Base-by-base conservation (phyloP, 2,797 vertebrate species). In the Chiropotes sagulatus region DNA sequence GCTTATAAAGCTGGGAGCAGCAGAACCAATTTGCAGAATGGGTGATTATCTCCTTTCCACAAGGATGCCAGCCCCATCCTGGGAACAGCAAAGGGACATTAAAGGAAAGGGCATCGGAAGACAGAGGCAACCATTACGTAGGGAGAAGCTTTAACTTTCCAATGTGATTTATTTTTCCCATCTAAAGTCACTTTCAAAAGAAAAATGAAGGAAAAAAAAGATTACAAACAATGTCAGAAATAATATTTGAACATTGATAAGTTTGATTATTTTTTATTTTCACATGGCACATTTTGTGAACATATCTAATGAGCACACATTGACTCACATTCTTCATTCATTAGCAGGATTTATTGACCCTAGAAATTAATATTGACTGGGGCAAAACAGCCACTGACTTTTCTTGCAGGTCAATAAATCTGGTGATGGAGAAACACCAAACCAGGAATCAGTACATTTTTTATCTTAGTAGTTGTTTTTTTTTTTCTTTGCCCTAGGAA, bases 281-380 rank as follows among this genome's bases (percentile, higher is more conserved):
- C 57, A 86, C 80, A 14, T 88, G 88, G 72, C 75, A 61, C 39
- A 96, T 97, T 97, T 95, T 81, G 41, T 94, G 94, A 96, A 88
- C 95, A 97, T 96, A 79, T 96, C 82, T 98, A 97, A 96, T 96
- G 84, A 97, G 95, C 54, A 79, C 78, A 82, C 50, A 90, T 81
- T 75, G 95, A 89, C 96, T 97, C 82, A 70, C 80, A 96, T 93
- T 96, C 88, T 89, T 30, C 75, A 94, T 87, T 98, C 96, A 97
- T 98, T 97, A 98, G 95, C 64, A 97, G 91, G 95, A 98, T 98
- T 98, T 97, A 98, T 97, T 97, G 97, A 96, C 83, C 72, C 86
- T 95, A 97, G 96, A 96, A 97, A 97, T 98, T 96, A 97, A 95
- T 97, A 97, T 96, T 92, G 97, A 98, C 97, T 97, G 76, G 91